Evolutionary conservation across 2,888 invertebrate genomes (phyloP).

Genomic region (Drosophila vallismaia): DNA sequence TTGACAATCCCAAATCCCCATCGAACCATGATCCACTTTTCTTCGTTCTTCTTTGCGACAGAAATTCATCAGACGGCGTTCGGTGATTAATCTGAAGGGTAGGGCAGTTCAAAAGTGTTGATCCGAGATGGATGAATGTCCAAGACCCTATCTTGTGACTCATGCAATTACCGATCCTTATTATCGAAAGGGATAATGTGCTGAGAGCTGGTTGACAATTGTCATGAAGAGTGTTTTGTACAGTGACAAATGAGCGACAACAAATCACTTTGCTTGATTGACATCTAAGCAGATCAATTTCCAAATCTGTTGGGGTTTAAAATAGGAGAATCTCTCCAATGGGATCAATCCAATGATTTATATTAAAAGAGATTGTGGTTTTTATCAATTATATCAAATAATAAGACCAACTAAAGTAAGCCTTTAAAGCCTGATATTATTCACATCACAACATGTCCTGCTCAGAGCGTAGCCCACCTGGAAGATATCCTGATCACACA

Average conservation of each 20-base stretch:
- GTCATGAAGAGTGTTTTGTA: conserved; percentile 60
- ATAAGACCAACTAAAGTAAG: not conserved
- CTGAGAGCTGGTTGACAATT: conserved; percentile 19
- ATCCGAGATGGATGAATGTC: conserved; percentile 36
- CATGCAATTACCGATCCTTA: conserved; percentile 23
- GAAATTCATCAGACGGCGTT: conserved; percentile 59
- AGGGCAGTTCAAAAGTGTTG: conserved; percentile 58
- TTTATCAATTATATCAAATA: not conserved
- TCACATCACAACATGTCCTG: not conserved
- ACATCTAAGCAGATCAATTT: conserved; percentile 34
- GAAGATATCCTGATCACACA: conserved; percentile 17
- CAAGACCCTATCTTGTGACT: conserved; percentile 28
- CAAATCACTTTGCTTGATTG: conserved; percentile 70
- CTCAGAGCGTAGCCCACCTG: conserved; percentile 3
- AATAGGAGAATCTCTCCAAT: too few species aligned
- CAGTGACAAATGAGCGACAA: conserved; percentile 73
- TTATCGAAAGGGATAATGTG: conserved; percentile 21
- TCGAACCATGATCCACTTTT: conserved; percentile 40
- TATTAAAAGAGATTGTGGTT: not conserved
- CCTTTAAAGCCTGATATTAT: not conserved
- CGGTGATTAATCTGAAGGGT: conserved; percentile 58
- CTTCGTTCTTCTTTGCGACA: conserved; percentile 33
- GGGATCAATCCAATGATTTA: not conserved
- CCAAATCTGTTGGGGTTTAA: not conserved
- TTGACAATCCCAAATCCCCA: conserved; percentile 18